These are phyloP conservation scores for Charaxes varanes DNA, from an alignment of 1,140 invertebrate genomes.

Conservation along the genomic window DNA sequence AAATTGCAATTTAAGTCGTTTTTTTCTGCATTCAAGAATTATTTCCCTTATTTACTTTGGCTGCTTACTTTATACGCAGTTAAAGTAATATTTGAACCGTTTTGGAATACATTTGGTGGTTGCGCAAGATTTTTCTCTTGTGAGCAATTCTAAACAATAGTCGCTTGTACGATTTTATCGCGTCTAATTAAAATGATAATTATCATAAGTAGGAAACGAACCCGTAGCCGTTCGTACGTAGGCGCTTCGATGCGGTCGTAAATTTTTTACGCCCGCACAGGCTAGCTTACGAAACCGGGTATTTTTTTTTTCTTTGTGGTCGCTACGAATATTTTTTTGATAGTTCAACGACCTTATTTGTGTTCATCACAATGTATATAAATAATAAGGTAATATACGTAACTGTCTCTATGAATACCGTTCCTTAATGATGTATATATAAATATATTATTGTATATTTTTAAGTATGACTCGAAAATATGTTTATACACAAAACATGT, in stretches of 20 bases:
- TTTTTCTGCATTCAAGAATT: no score
- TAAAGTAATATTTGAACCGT: conserved; percentile 1
- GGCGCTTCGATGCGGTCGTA: conserved; percentile 47
- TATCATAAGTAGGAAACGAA: conserved; percentile 62
- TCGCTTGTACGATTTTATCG: conserved; percentile 48
- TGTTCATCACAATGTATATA: conserved; percentile 3
- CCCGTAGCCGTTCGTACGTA: conserved; percentile 47
- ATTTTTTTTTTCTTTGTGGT: conserved; percentile 13
- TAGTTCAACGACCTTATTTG: conserved; percentile 19
- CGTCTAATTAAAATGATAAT: conserved; percentile 63
- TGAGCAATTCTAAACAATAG: conserved; percentile 51
- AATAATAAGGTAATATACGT: no score
- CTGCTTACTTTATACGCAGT: no score
- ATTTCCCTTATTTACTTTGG: no score
- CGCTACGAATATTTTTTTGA: conserved; percentile 13
- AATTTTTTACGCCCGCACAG: conserved; percentile 52
- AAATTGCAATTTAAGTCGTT: no score
- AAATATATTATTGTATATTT: no score
- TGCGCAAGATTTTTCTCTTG: conserved; percentile 17
- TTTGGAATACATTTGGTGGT: conserved; percentile 7
- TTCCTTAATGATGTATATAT: no score
- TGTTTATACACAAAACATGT: no score
- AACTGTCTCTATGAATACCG: no score
- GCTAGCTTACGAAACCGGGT: conserved; percentile 28
- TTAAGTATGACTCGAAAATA: no score